These are phyloP conservation scores for Hirudo medicinalis DNA, from an alignment of 1,140 invertebrate genomes.

Conservation along the genomic window DNA sequence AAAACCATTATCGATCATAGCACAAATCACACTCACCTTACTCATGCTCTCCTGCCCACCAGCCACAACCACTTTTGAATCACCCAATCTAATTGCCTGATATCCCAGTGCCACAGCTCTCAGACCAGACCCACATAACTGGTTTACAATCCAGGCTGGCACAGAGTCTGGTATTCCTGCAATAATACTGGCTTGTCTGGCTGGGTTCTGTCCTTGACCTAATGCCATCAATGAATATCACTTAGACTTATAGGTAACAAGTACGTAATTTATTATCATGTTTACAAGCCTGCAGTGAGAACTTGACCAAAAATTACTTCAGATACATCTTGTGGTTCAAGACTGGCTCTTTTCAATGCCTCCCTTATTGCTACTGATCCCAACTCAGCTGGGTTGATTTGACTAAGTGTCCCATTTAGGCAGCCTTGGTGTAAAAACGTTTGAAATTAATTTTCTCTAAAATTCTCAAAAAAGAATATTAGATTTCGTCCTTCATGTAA, in stretches of 20 bases:
- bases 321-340: constrained; percentile 53
- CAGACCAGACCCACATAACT: constrained; percentile 74
- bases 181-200: constrained; percentile 61
- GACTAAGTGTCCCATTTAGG: constrained; percentile 57
- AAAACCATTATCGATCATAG: too few relatives aligned
- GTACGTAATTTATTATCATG: not conserved
- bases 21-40: constrained; percentile 30
- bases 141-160: constrained; percentile 63
- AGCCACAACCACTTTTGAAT: constrained; percentile 58
- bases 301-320: constrained; percentile 80
- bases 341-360: constrained; percentile 50
- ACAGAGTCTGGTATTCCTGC: constrained; percentile 61
- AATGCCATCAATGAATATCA: not conserved
- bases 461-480: not conserved
- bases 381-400: constrained; percentile 56
- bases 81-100: constrained; percentile 56
- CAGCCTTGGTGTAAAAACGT: constrained; percentile 46
- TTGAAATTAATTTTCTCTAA: not conserved
- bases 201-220: constrained; percentile 72
- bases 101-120: constrained; percentile 58
- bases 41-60: constrained; percentile 80
- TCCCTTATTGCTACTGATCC: constrained; percentile 62
- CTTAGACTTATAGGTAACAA: too few relatives aligned
- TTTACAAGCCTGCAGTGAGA: constrained; percentile 39
- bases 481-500: not conserved